Conservation (phyloP, 2,797 vertebrate species). For the Alosa sapidissima region DNA sequence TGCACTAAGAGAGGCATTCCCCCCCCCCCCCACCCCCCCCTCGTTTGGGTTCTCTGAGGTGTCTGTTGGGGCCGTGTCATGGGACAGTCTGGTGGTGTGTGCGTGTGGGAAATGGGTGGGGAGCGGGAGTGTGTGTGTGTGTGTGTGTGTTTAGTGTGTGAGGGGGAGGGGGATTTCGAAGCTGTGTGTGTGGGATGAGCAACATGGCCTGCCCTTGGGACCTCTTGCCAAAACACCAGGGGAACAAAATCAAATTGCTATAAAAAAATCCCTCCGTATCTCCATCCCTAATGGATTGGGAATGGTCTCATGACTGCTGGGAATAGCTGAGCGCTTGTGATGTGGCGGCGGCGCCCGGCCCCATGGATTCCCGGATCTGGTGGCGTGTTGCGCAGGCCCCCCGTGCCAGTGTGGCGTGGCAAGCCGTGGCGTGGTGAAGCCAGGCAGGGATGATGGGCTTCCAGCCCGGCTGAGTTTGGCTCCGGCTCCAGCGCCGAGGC, state of each 20-base stretch:
- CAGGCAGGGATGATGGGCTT: not conserved
- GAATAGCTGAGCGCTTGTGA: slow-evolving; percentile 23
- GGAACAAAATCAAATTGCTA: slow-evolving; percentile 12
- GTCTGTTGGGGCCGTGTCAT: not conserved
- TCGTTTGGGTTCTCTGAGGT: not conserved
- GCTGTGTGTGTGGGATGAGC: not conserved
- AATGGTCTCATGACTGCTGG: slow-evolving; percentile 33
- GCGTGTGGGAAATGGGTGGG: not conserved
- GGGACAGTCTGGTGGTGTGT: slow-evolving; percentile 3
- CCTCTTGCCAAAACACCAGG: not conserved
- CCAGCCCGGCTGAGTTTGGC: not conserved
- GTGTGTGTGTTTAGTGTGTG: not conserved
- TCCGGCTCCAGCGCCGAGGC: not conserved
- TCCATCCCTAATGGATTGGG: slow-evolving; percentile 34
- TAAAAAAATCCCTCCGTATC: not conserved
- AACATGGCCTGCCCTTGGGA: not conserved
- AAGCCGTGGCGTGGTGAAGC: not conserved
- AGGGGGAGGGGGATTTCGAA: not conserved
- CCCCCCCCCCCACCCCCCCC: not conserved
- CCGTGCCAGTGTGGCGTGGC: not conserved
- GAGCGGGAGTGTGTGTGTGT: not conserved
- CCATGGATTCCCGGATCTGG: not conserved
- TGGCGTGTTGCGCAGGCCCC: not conserved
- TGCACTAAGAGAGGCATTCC: not conserved
- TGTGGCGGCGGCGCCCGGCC: slow-evolving; percentile 35